These are phyloP conservation scores for Sinocyclocheilus maitianheensis DNA, from an alignment of 2,113 vertebrate genomes.

Conservation along the genomic window DNA sequence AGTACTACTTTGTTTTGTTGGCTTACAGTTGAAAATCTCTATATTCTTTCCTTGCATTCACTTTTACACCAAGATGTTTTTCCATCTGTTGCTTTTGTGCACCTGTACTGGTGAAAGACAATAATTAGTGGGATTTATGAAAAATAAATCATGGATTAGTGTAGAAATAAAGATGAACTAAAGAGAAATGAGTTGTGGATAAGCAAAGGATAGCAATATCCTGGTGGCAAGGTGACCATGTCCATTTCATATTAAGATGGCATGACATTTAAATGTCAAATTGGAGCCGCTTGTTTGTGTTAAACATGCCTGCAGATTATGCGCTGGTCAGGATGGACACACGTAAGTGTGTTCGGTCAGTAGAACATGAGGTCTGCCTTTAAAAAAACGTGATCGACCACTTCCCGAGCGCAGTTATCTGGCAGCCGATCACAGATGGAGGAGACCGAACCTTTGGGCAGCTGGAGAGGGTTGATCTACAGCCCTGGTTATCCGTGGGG, in stretches of 20 bases:
- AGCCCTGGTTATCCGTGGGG: slow-evolving; percentile 14
- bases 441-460: slow-evolving; percentile 72
- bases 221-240: slow-evolving; percentile 38
- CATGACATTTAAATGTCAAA: slow-evolving; percentile 76
- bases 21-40: not conserved
- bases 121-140: not conserved
- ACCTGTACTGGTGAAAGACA: not conserved
- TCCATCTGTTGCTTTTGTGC: not conserved
- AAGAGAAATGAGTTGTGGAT: not conserved
- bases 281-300: slow-evolving; percentile 64
- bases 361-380: slow-evolving; percentile 50
- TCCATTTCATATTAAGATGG: slow-evolving; percentile 63
- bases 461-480: slow-evolving; percentile 55
- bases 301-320: slow-evolving; percentile 63
- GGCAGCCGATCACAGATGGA: slow-evolving; percentile 79
- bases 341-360: slow-evolving; percentile 44
- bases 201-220: not conserved
- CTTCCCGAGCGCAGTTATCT: slow-evolving; percentile 74
- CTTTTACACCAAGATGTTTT: not conserved
- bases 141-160: not conserved
- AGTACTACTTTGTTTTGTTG: not conserved
- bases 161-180: not conserved
- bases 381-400: slow-evolving; percentile 55
- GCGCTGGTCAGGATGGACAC: slow-evolving; percentile 36
- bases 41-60: not conserved